These are phyloP conservation scores for Nasonia longicornis DNA, from an alignment of 1,140 invertebrate species.

Conservation along the genomic window DNA sequence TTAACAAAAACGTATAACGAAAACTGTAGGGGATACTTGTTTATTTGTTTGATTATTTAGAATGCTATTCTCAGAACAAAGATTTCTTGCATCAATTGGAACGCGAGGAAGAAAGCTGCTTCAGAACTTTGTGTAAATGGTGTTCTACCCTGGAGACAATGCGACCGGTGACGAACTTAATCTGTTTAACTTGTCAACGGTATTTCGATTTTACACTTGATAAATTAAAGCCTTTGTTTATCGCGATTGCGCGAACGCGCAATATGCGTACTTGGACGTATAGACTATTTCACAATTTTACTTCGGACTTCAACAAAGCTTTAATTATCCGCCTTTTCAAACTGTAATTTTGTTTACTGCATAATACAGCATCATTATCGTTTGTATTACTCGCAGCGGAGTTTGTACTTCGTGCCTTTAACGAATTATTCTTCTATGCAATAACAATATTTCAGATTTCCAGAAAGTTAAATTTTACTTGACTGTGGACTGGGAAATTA, in stretches of 20 bases:
- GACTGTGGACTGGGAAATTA: neutral
- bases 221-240: neutral
- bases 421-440: neutral
- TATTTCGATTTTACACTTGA: neutral
- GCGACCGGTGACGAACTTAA: neutral
- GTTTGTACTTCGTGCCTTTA: neutral
- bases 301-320: neutral
- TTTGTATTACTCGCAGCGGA: neutral
- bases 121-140: neutral
- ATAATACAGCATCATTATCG: neutral
- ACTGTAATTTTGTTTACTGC: neutral
- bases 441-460: neutral
- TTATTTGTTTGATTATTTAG: too few species aligned
- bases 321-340: neutral
- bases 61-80: neutral
- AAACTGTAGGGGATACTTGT: too few species aligned
- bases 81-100: conserved; percentile 5
- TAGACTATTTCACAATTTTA: neutral
- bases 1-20: too few species aligned
- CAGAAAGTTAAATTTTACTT: neutral
- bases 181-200: neutral
- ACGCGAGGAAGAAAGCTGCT: neutral
- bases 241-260: too few species aligned
- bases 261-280: neutral
- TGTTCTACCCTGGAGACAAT: neutral